Evolutionary conservation across 2,888 invertebrate genomes (phyloP).

Genomic region (Pelosia muscerda): DNA sequence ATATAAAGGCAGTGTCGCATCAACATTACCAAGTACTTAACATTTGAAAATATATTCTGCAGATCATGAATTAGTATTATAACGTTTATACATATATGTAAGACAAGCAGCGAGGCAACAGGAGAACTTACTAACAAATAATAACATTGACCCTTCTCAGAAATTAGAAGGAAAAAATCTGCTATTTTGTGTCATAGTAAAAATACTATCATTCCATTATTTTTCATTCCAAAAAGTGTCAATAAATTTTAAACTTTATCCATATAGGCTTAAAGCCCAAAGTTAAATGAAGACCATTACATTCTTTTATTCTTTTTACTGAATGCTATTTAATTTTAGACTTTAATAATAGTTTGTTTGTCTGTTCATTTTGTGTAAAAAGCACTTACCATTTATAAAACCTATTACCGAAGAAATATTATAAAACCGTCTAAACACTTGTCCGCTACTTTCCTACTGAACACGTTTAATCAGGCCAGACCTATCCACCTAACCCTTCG

Average conservation of each 20-base stretch:
- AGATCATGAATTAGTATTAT: neutral
- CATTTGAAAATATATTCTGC: constrained; percentile 14
- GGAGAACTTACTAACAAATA: neutral
- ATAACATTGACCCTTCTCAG: neutral
- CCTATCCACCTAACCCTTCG: constrained; percentile 36
- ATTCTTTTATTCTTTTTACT: no score
- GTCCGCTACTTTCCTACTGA: constrained; percentile 44
- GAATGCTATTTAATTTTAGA: no score
- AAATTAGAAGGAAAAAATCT: neutral
- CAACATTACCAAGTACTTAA: constrained; percentile 20
- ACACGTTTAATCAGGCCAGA: constrained; percentile 47
- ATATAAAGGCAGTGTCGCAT: constrained; percentile 30
- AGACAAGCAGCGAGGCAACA: constrained; percentile 1
- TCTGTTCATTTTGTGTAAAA: neutral
- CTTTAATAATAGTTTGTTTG: no score
- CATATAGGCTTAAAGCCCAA: no score
- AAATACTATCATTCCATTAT: no score
- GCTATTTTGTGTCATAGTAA: no score
- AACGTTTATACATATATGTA: constrained; percentile 1
- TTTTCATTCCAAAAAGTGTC: no score
- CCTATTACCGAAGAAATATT: neutral
- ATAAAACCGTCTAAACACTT: constrained; percentile 16
- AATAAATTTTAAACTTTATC: no score
- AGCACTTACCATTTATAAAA: neutral
- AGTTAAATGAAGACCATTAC: no score